Evolutionary conservation across 2,113 vertebrate species (phyloP), one percentile per base, ranked within the genome.

Genomic region (Chauna torquata): DNA sequence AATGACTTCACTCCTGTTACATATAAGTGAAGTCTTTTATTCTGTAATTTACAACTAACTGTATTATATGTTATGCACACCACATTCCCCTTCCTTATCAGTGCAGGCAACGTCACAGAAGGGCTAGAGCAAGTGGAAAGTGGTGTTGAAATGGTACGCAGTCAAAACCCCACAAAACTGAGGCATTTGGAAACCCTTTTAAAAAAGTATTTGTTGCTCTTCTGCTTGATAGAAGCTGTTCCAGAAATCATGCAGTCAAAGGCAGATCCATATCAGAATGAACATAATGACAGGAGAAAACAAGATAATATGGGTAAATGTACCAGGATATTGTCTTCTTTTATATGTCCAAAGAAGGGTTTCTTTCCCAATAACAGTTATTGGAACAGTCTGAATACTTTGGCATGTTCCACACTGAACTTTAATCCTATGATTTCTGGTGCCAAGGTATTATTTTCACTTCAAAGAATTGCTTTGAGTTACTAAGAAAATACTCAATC

Each of bases 301-400:
- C 1, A 20, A 78, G 4, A 38, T 2, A 55, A 7, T 23, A 7
- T 25, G 20, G 8, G 2, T 25, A 45, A 64, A 55, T 0, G 4
- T 12, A 45, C 3, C 1, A 77, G 25, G 17, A 50, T n/a, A n/a
- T 15, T 50, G 3, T 44, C 11, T 20, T 23, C 3, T 40, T 55
- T 76, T 28, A 12, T 70, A 23, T 18, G 9, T 61, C 32, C 12
- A 66, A 36, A 70, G 4, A 32, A 70, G 7, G 1, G 1, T 36
- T 4, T 77, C 12, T 83, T 74, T 62, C 19, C 42, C 38, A 40
- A 18, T 44, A 81, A 11, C 8, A 49, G 3, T 34, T 55, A 10
- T 7, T 64, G 12, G 7, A 72, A 68, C 8, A 27, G 16, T 27
- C 22, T 36, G 22, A 77, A 49, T 62, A 38, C 3, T 45, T 82